phyloP scores from a whole-genome alignment of 1,140 invertebrate genomes.

The Charaxes varanes region DNA sequence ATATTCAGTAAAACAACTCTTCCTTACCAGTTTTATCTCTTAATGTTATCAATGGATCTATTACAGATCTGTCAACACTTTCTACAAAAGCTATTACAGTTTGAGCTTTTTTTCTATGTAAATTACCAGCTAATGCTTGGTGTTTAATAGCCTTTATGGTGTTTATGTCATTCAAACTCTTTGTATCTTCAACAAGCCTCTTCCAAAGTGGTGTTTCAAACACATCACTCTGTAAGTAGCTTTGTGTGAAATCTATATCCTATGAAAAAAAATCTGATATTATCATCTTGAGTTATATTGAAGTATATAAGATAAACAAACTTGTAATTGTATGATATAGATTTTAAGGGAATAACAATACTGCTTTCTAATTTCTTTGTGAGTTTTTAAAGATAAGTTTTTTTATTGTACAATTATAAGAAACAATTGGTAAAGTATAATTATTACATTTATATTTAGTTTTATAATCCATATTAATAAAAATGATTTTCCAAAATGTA shows the following conservation, averaged over 20 bases:
- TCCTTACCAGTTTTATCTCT: conserved; percentile 51
- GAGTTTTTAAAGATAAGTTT: too few species aligned
- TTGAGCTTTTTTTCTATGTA: conserved; percentile 48
- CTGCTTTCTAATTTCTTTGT: too few species aligned
- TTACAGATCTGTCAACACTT: conserved; percentile 53
- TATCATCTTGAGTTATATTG: too few species aligned
- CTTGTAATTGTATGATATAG: too few species aligned
- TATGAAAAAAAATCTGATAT: conserved; percentile 25
- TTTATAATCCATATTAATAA: too few species aligned
- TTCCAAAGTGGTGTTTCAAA: conserved; percentile 56
- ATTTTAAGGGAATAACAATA: too few species aligned
- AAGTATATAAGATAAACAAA: too few species aligned
- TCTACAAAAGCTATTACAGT: conserved; percentile 52
- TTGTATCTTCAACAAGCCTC: conserved; percentile 41
- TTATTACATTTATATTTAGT: too few species aligned
- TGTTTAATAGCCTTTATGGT: conserved; percentile 48
- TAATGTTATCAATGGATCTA: conserved; percentile 53
- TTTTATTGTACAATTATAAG: too few species aligned
- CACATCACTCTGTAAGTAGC: conserved; percentile 32
- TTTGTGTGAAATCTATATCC: conserved; percentile 55
- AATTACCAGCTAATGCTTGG: conserved; percentile 40
- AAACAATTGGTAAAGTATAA: too few species aligned
- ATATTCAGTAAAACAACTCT: too few species aligned
- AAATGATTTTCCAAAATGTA: too few species aligned
- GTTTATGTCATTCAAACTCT: conserved; percentile 37